Base-by-base conservation (phyloP, 2,113 vertebrate species). In the Dipodomys stephensi region DNA sequence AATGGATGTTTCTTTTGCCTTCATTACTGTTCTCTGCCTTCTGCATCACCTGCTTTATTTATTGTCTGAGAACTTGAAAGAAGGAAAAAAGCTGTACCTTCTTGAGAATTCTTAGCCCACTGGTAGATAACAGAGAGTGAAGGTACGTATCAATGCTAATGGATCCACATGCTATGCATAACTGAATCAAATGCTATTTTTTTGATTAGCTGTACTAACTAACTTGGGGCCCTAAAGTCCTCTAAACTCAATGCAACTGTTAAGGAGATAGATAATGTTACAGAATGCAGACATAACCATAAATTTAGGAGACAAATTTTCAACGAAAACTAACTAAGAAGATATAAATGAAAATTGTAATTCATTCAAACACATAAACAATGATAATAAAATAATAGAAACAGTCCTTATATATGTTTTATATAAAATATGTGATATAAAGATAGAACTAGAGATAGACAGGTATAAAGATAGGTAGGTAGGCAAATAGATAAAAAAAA, bases 11-110 rank as follows among this genome's bases (percentile, higher is more conserved):
- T 16, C 65, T 83, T 83, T 79, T 28, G 2, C 11, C 25, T 44
- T 30, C 35, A n/a, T 23, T 93, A 39, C n/a, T 10, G 65, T 68
- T 64, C 76, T 90, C 19, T 62, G 62, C 9, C 27, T 46, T 83
- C 1, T 49, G 9, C 10, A 76, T 80, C 71, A 2, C 4, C 30
- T 91, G 7, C 44, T 94, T 94, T 72, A 60, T 60, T 0, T 80
- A 68, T 57, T 32, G 46, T 87, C 30, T 92, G 80, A 89, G 77
- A 65, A 82, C 74, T 81, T 81, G 22, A 93, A 93, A 73, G 18
- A 71, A 86, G 28, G 32, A 32, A 88, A 6, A 77, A 46, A 0
- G 60, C 0, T 69, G 72, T 30, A 92, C 18, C 4, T 88, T 67
- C 49, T 32, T 46, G 16, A 30, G 32, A 28, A 72, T 57, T 73